These are phyloP conservation scores for Drosophila sulfurigaster DNA, from an alignment of 1,140 invertebrate species.

Conservation along the genomic window DNA sequence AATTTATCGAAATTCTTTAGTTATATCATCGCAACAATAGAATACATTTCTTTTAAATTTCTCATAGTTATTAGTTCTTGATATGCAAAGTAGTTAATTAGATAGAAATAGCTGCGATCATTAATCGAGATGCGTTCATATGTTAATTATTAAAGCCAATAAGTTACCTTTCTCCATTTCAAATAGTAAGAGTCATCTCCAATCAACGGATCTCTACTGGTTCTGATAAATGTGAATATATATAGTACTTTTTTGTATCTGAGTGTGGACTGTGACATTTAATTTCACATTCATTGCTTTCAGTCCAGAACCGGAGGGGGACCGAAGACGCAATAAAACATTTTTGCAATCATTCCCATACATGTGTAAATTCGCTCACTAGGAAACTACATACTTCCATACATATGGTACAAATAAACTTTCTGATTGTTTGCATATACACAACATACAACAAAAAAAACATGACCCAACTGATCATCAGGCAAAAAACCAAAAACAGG, in stretches of 20 bases:
- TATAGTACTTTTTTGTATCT: not conserved
- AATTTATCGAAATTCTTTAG: not conserved
- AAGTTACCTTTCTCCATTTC: constrained; percentile 13
- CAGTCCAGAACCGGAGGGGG: not conserved
- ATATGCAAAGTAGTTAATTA: not conserved
- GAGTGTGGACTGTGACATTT: constrained; percentile 7
- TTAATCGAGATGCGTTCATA: not conserved
- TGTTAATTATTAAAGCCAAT: not conserved
- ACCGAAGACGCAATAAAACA: not conserved
- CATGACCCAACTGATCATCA: constrained; percentile 15
- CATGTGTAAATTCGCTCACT: not conserved
- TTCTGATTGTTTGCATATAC: constrained; percentile 19
- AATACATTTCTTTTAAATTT: not conserved
- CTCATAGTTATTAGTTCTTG: not conserved
- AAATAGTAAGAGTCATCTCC: not conserved
- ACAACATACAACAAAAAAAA: constrained; percentile 14
- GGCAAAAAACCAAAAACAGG: constrained; percentile 31
- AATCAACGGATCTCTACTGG: constrained; percentile 8
- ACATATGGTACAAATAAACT: constrained; percentile 7
- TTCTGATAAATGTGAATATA: constrained; percentile 1
- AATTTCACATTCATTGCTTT: constrained; percentile 8
- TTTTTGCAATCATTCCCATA: constrained; percentile 10
- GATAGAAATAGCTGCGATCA: not conserved
- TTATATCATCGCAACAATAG: not conserved
- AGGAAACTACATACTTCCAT: constrained; percentile 6